phyloP scores from a whole-genome alignment of 2,797 vertebrate species.

The Acanthopagrus latus region DNA sequence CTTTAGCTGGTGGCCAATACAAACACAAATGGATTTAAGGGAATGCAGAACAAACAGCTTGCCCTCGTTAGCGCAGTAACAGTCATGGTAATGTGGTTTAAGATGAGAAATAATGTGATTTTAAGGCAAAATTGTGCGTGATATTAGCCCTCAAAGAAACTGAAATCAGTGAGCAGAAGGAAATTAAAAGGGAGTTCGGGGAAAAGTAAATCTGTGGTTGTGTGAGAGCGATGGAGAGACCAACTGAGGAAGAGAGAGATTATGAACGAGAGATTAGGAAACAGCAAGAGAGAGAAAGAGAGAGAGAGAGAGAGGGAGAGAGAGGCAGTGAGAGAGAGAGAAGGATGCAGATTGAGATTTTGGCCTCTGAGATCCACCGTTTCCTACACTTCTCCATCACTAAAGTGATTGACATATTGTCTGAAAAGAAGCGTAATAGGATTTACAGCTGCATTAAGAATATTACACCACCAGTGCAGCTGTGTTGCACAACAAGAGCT shows the following conservation, averaged over 20 bases:
- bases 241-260: slow-evolving; percentile 13
- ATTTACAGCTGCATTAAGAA: slow-evolving; percentile 69
- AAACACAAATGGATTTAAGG: slow-evolving; percentile 54
- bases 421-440: slow-evolving; percentile 46
- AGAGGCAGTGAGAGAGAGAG: slow-evolving; percentile 19
- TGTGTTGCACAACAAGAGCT: slow-evolving; percentile 34
- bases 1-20: slow-evolving; percentile 46
- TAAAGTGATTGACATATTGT: slow-evolving; percentile 52
- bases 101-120: slow-evolving; percentile 49
- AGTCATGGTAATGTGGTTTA: slow-evolving; percentile 16
- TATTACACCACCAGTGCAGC: slow-evolving; percentile 48
- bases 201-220: slow-evolving; percentile 15
- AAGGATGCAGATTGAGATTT: slow-evolving; percentile 43
- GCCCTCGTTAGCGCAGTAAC: neutral
- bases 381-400: slow-evolving; percentile 35
- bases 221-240: slow-evolving; percentile 1
- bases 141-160: slow-evolving; percentile 37
- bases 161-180: slow-evolving; percentile 6
- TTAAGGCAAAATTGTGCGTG: slow-evolving; percentile 19
- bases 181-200: slow-evolving; percentile 1
- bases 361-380: neutral
- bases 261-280: slow-evolving; percentile 45
- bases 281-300: slow-evolving; percentile 16
- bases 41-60: slow-evolving; percentile 33
- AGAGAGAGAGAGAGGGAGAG: slow-evolving; percentile 8